These are phyloP conservation scores for Oxyura jamaicensis DNA, from an alignment of 2,113 vertebrate species.

Conservation along the genomic window DNA sequence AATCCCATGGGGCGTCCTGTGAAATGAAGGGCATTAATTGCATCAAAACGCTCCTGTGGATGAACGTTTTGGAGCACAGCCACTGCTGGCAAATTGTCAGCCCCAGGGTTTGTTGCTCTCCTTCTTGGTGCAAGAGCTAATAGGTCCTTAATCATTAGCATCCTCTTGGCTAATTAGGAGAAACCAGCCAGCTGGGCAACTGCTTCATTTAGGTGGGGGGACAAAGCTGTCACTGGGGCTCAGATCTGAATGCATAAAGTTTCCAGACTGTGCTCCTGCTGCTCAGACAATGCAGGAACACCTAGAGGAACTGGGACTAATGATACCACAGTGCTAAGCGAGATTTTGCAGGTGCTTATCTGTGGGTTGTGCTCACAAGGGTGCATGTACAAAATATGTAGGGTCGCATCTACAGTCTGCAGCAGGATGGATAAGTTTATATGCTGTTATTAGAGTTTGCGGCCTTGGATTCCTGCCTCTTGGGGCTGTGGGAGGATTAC, in stretches of 20 bases:
- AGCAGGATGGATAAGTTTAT: background rate
- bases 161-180: background rate
- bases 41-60: background rate
- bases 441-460: background rate
- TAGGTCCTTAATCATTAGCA: background rate
- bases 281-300: background rate
- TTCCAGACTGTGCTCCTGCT: background rate
- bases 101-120: background rate
- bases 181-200: background rate
- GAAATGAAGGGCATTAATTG: background rate
- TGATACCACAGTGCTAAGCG: background rate
- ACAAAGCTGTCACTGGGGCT: background rate
- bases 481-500: background rate
- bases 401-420: background rate
- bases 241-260: background rate
- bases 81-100: background rate
- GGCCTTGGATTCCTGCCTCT: background rate
- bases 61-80: background rate
- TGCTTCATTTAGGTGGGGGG: accelerated
- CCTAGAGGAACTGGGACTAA: background rate
- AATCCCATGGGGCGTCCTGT: background rate
- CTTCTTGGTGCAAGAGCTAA: background rate
- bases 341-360: background rate
- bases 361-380: background rate
- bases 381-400: accelerated